phyloP scores from a whole-genome alignment of 1,140 invertebrate species.

The Trinorchestia longiramus region DNA sequence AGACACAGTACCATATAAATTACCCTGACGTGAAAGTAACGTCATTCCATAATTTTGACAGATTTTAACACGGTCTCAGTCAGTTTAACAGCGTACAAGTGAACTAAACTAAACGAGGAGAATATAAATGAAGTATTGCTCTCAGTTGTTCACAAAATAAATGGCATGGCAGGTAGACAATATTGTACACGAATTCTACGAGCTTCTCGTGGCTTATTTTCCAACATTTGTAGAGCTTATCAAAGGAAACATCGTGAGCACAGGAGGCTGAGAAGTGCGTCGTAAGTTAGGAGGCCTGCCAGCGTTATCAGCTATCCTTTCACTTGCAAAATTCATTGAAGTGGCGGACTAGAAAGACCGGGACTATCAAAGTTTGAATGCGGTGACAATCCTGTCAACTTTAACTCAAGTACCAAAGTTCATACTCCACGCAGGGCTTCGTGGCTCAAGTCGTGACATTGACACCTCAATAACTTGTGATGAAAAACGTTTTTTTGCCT shows the following conservation, averaged over 20 bases:
- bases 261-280: neutral
- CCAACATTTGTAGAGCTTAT: neutral
- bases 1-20: no score
- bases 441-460: neutral
- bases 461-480: neutral
- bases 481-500: neutral
- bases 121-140: neutral
- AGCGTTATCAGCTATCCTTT: neutral
- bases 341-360: neutral
- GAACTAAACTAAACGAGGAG: neutral
- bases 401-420: neutral
- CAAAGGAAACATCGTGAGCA: neutral
- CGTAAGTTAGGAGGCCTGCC: neutral
- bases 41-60: neutral
- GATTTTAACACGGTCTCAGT: neutral
- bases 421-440: neutral
- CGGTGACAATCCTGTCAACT: neutral
- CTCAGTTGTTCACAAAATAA: neutral
- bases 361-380: neutral
- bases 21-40: no score
- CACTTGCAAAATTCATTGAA: neutral
- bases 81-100: neutral
- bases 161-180: neutral
- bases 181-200: neutral
- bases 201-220: neutral